Evolutionary conservation across 2,888 invertebrate genomes (phyloP).

Genomic region (Papilio gigon): DNA sequence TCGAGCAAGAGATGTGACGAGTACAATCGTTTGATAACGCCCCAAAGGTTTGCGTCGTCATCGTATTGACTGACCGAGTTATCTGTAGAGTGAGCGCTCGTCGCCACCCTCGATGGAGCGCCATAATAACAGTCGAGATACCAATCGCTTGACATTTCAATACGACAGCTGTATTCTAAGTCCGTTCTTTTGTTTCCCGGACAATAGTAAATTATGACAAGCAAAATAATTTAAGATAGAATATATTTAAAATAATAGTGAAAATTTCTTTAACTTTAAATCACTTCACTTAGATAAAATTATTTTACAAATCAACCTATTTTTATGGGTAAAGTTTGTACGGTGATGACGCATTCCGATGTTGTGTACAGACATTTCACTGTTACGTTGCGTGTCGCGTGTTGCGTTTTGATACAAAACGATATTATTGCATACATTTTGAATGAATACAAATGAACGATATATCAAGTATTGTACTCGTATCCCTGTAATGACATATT

Average conservation of each 20-base stretch:
- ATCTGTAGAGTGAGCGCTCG: neutral
- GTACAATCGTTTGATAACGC: slow-evolving; percentile 33
- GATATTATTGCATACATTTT: slow-evolving; percentile 66
- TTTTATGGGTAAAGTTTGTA: neutral
- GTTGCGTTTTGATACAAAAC: slow-evolving; percentile 51
- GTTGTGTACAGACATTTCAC: slow-evolving; percentile 49
- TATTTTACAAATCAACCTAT: slow-evolving; percentile 4
- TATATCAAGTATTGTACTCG: slow-evolving; percentile 45
- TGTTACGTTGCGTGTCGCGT: slow-evolving; percentile 62
- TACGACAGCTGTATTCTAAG: neutral
- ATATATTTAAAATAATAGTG: too few species aligned
- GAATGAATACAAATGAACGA: slow-evolving; percentile 38
- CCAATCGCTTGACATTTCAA: neutral
- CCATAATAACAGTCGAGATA: neutral
- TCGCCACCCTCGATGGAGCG: neutral
- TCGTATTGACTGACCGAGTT: slow-evolving; percentile 14
- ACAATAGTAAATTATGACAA: neutral
- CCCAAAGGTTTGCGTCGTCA: slow-evolving; percentile 36
- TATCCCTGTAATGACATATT: slow-evolving; percentile 23
- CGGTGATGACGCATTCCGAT: slow-evolving; percentile 46
- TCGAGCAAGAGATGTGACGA: slow-evolving; percentile 20
- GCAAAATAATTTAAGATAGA: slow-evolving; percentile 1
- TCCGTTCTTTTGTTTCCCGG: neutral
- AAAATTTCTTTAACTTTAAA: too few species aligned
- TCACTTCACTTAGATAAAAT: too few species aligned